Base-by-base conservation (phyloP, 1,140 invertebrate genomes). In the Ceratoteleas bidentatus region DNA sequence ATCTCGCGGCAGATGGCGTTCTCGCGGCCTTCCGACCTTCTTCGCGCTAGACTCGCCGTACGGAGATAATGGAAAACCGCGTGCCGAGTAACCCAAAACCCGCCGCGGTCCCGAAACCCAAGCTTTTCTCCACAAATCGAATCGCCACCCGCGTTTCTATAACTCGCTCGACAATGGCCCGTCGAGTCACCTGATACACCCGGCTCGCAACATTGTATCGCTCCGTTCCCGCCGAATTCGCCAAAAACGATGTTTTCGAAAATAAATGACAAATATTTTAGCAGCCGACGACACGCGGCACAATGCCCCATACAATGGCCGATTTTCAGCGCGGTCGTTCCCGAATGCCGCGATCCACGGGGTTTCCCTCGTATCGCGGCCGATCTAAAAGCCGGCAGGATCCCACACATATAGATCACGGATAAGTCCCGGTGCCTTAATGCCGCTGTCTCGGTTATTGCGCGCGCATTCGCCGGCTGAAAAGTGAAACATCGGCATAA, bases 211-310 rank as follows among this genome's bases (percentile, higher is more conserved):
- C 36, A 78, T 58, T 78, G 52, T 70, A 52, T 40, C 34, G 38
- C 32, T 14, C 54, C 40, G 66, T 50, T 10, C 24, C 47, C 72
- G 36, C 68, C 52, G 45, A 32, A 64, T 62, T 69, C 6, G 34
- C 32, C 13, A 56, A 60, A 75, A 54, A 54, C 33, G 53, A 61
- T 65, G 70, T 79, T 83, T 79, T 54, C 38, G 50, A 76, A 79
- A 79, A 79, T 83, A 79, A 66, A 76, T 62, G 61, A 79, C 81
- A 84, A 84, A 84, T 84, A 84, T 84, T 80, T 80, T 54, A 77
- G 62, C 68, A 68, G 73, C 32, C 68, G 81, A 76, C 69, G 72
- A 79, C 81, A 76, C 53, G 50, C 15, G 49, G 54, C 49, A 83
- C 76, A 80, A 83, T 76, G 38, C 38, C 0, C 32, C 6, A 3